Base-by-base conservation (phyloP, 2,113 vertebrate genomes). In the Mionectes macconnelli region DNA sequence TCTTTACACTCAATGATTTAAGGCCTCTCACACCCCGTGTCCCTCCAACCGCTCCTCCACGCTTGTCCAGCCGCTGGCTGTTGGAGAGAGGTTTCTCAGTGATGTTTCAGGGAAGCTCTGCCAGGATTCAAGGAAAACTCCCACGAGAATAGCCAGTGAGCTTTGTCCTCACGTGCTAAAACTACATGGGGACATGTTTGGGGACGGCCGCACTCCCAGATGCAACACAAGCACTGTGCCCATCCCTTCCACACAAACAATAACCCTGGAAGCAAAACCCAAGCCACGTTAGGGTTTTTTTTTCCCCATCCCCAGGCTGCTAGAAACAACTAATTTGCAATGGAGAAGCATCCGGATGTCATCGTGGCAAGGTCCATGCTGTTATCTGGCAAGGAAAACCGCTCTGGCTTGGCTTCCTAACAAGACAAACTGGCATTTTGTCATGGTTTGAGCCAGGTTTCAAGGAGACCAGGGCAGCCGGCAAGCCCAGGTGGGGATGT, bases 341-440 rank as follows among this genome's bases (percentile, higher is more conserved):
- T 0, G 5, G 44, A 87, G 89, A 94, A 78, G 87, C 69, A 63
- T 62, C 84, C 10, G 4, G 94, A 91, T 94, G 89, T 86, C 93
- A 92, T 27, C 10, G 6, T 3, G 3, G 87, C 0, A 0, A 89
- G 89, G 44, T 37, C 77, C 89, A 24, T 40, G 62, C 81, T 87
- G 81, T 68, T 76, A 84, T 31, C 84, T 87, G 94, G 91, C 91
- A 87, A n/a, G 25, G 44, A 82, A 84, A 60, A 74, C 57, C 0
- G 4, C 49, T 56, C 87, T 25, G 23, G 67, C 66, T 91, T 69
- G 69, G 87, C 67, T 82, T 89, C 74, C 66, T 87, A 83, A 87
- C 62, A 78, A 85, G 74, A 94, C 77, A 83, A 93, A 89, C 60
- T 86, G 90, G 88, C 87, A 93, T 93, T 88, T 87, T 88, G 93